phyloP scores from a whole-genome alignment of 2,113 vertebrate genomes.

The Nibea albiflora region DNA sequence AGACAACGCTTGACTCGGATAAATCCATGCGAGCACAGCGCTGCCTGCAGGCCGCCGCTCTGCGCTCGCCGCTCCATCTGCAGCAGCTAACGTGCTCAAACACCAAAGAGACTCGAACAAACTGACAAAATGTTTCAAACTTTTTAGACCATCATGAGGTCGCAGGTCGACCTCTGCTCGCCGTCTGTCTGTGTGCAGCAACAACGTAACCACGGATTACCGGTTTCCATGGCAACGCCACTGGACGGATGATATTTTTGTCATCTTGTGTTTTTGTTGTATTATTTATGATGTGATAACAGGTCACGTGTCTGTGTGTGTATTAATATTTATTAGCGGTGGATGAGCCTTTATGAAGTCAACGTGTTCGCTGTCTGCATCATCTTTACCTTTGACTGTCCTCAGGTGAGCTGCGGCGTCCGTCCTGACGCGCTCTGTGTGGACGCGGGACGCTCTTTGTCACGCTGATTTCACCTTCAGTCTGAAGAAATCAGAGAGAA shows the following conservation, averaged over 20 bases:
- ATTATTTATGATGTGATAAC: too few species aligned
- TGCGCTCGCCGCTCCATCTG: too few species aligned
- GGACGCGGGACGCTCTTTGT: conserved; percentile 27
- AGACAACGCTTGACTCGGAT: conserved; percentile 22
- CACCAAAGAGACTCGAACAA: too few species aligned
- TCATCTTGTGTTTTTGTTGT: not conserved
- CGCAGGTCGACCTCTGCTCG: too few species aligned
- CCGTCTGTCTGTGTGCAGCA: too few species aligned
- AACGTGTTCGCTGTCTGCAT: not conserved
- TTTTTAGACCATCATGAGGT: too few species aligned
- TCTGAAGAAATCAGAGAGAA: conserved; percentile 55
- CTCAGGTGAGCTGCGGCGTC: not conserved
- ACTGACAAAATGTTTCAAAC: too few species aligned
- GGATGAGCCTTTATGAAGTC: not conserved
- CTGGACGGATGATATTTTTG: too few species aligned
- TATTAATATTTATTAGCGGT: not conserved
- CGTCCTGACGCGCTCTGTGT: not conserved
- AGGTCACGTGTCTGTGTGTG: too few species aligned
- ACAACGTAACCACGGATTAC: too few species aligned
- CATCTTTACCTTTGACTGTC: conserved; percentile 73
- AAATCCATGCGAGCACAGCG: not conserved
- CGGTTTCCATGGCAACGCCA: too few species aligned
- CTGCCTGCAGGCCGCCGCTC: not conserved
- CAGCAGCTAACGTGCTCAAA: too few species aligned
- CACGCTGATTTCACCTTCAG: conserved; percentile 77